Base-by-base conservation (phyloP, 2,797 vertebrate species). In the Carapus acus region DNA sequence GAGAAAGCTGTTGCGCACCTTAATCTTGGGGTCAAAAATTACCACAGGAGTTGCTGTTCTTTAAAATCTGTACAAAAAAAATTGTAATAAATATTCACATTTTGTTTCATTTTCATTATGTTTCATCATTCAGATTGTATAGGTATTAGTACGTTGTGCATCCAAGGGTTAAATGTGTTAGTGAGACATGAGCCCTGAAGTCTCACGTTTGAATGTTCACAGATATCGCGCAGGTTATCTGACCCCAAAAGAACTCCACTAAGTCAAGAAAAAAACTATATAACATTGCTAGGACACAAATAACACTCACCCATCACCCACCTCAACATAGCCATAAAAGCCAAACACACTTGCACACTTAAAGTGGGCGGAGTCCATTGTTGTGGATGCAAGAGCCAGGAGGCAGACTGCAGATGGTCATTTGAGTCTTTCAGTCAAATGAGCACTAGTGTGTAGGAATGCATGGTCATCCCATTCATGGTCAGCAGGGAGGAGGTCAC, bases 381-480 rank as follows among this genome's bases (percentile, higher is more conserved):
- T 83, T 75, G 44, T 52, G 27, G 67, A 63, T 68, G 76, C 65
- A 42, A 43, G 58, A 74, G 81, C 42, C 54, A 52, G 48, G 52
- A 57, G 61, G 61, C 54, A 46, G 49, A 38, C 37, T 41, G 74
- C 85, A 86, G 85, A 86, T 85, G 85, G 83, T 79, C 77, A 79
- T 20, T 81, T 67, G 64, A 70, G 44, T 37, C 71, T 55, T 61
- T 79, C 77, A 63, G 74, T 77, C 62, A 66, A 56, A 53, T 18
- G 72, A 40, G 17, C 62, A 68, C 73, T 72, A 65, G 69, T 78
- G 77, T 82, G 63, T 62, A 79, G 85, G 82, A 84, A 86, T 85
- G 73, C 62, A 59, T 57, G 63, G 76, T 74, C 79, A 70, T 71
- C 79, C 81, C 68, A 33, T 13, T 61, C 62, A 73, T 33, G 71